Evolutionary conservation across 2,113 vertebrate genomes (phyloP).

Genomic region (Tauraco erythrolophus): DNA sequence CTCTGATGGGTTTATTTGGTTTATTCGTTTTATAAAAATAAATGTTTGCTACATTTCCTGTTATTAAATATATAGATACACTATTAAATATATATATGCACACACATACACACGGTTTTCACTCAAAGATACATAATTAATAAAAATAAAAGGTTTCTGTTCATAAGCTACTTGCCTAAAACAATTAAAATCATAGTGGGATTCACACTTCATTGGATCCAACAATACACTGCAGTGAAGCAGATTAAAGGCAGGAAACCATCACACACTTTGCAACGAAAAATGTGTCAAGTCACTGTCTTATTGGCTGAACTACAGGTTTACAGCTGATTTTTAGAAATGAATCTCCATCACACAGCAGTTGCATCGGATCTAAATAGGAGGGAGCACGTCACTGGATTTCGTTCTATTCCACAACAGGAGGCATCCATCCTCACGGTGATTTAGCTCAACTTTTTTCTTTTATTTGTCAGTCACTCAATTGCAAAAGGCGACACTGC

Average conservation of each 20-base stretch:
- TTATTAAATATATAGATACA: neutral
- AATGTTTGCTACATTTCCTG: neutral
- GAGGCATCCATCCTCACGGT: neutral
- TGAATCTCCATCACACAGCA: neutral
- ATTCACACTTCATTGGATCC: neutral
- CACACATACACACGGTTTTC: too few relatives aligned
- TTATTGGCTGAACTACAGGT: neutral
- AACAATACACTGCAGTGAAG: neutral
- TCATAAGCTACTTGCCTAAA: neutral
- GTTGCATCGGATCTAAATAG: neutral
- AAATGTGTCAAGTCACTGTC: neutral
- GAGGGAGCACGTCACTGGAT: neutral
- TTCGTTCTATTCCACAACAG: neutral
- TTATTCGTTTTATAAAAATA: constrained; percentile 23
- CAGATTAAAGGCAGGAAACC: neutral
- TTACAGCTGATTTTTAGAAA: neutral
- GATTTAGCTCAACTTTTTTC: neutral
- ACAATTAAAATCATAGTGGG: neutral
- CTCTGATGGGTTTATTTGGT: neutral
- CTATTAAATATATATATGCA: neutral
- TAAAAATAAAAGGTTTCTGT: neutral
- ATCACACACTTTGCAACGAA: neutral
- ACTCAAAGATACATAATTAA: neutral
- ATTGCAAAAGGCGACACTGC: neutral
- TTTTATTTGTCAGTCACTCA: neutral